Percentiles rank a stretch among this genome's conserved stretches.
These are phyloP conservation scores for Tetraneura akinire DNA, from an alignment of 1,140 invertebrate species.

Conservation along the genomic window DNA sequence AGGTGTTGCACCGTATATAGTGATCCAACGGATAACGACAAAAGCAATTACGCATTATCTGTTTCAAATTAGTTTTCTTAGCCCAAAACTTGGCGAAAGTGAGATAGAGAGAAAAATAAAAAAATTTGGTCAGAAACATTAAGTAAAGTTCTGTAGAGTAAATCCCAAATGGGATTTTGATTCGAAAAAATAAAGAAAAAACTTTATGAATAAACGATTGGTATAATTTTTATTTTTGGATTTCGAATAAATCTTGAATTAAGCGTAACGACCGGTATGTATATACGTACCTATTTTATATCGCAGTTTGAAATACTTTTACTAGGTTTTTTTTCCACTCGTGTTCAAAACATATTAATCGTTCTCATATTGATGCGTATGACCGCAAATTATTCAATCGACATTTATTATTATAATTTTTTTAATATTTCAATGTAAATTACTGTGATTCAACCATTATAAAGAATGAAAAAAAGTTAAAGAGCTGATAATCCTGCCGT, in stretches of 20 bases:
- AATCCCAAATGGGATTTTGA: slow-evolving; percentile 8
- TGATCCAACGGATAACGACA: slow-evolving; percentile 21
- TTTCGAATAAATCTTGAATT: not conserved
- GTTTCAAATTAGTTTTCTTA: slow-evolving; percentile 29
- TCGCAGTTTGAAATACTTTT: too few relatives aligned
- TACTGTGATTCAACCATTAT: too few relatives aligned
- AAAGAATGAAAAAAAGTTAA: too few relatives aligned
- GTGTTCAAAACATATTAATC: too few relatives aligned
- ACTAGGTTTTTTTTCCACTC: too few relatives aligned
- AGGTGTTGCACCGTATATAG: too few relatives aligned
- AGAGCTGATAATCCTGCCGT: too few relatives aligned
- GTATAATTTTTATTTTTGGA: not conserved
- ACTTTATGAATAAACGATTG: slow-evolving; percentile 42
- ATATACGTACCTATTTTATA: not conserved
- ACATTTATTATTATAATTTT: too few relatives aligned
- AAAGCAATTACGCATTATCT: slow-evolving; percentile 37
- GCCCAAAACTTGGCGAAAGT: not conserved
- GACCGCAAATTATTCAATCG: too few relatives aligned
- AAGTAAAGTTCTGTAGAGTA: not conserved
- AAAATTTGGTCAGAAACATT: slow-evolving; percentile 3
- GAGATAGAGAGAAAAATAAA: not conserved
- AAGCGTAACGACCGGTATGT: not conserved
- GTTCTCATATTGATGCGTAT: too few relatives aligned
- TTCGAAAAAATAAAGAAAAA: not conserved
- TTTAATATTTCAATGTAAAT: too few relatives aligned